Percentiles rank a stretch among this genome's conserved stretches.
These are phyloP conservation scores for Polydrusus pterygomalis DNA, from an alignment of 2,888 invertebrate genomes.

Conservation along the genomic window DNA sequence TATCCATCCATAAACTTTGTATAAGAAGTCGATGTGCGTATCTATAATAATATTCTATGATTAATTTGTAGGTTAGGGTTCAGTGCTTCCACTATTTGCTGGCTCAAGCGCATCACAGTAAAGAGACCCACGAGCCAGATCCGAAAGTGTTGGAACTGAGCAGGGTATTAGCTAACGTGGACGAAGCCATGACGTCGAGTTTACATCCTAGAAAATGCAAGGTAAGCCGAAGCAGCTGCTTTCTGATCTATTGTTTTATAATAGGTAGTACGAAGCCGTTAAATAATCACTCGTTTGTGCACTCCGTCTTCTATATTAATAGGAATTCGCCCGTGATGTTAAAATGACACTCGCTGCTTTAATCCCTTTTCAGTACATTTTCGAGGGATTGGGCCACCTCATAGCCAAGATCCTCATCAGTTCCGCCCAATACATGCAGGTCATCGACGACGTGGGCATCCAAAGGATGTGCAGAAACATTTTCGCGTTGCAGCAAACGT, in stretches of 20 bases:
- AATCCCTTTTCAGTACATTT: conserved; percentile 86
- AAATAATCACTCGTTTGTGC: too few relatives aligned
- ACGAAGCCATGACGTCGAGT: conserved; percentile 84
- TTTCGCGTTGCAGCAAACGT: conserved; percentile 87
- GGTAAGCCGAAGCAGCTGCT: too few relatives aligned
- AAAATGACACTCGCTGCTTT: too few relatives aligned
- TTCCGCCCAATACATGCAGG: conserved; percentile 85
- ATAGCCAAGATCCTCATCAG: conserved; percentile 87
- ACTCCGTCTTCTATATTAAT: too few relatives aligned
- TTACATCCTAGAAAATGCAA: conserved; percentile 86
- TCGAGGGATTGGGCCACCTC: conserved; percentile 89
- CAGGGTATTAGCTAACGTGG: conserved; percentile 84
- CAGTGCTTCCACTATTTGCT: conserved; percentile 95
- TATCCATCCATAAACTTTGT: too few relatives aligned
- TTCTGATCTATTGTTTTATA: too few relatives aligned
- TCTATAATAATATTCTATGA: too few relatives aligned
- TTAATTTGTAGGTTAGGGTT: conserved; percentile 83
- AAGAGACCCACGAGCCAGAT: conserved; percentile 86
- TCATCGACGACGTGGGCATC: conserved; percentile 87
- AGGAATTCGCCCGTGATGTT: too few relatives aligned
- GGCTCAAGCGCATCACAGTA: conserved; percentile 73
- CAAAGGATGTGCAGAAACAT: conserved; percentile 91
- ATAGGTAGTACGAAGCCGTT: too few relatives aligned
- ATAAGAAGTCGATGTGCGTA: too few relatives aligned
- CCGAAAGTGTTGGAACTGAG: conserved; percentile 85